phyloP scores from a whole-genome alignment of 2,797 vertebrate species.

The Myotis myotis region DNA sequence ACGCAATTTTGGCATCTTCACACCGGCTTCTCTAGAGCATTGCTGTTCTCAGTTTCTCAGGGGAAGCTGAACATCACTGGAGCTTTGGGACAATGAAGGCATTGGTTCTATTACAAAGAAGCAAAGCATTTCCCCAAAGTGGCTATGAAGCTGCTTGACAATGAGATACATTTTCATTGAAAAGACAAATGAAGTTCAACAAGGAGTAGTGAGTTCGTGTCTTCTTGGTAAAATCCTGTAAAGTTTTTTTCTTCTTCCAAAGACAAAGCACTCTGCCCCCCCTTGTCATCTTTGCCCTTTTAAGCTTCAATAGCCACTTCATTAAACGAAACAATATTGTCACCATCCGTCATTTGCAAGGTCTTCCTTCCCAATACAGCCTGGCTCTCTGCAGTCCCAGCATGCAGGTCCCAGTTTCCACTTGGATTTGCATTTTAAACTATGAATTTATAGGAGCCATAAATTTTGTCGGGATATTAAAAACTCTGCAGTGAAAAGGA shows the following conservation, averaged over 20 bases:
- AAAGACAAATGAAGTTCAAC: conserved; percentile 65
- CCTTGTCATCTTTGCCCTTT: conserved; percentile 31
- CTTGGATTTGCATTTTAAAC: conserved; percentile 45
- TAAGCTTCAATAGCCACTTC: conserved; percentile 51
- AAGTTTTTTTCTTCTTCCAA: conserved; percentile 42
- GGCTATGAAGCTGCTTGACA: conserved; percentile 12
- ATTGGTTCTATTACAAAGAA: conserved; percentile 1
- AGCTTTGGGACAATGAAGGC: background rate
- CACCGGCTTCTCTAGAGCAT: background rate
- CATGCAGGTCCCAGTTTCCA: background rate
- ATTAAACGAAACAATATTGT: conserved; percentile 51
- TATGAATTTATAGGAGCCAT: conserved; percentile 9
- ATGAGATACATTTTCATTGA: conserved; percentile 21
- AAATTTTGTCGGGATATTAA: conserved; percentile 43
- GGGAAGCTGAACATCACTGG: background rate
- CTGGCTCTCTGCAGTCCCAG: background rate
- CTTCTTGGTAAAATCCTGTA: background rate
- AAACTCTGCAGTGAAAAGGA: background rate
- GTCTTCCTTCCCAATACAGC: background rate
- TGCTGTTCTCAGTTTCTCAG: background rate
- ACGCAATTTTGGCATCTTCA: background rate
- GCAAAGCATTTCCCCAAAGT: conserved; percentile 36
- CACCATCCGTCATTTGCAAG: conserved; percentile 11
- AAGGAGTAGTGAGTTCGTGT: conserved; percentile 23
- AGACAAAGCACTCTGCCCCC: background rate